Percentiles rank a stretch among this genome's conserved stretches.
These are phyloP conservation scores for Hycleus cichorii DNA, from an alignment of 1,140 invertebrate genomes.

Conservation along the genomic window DNA sequence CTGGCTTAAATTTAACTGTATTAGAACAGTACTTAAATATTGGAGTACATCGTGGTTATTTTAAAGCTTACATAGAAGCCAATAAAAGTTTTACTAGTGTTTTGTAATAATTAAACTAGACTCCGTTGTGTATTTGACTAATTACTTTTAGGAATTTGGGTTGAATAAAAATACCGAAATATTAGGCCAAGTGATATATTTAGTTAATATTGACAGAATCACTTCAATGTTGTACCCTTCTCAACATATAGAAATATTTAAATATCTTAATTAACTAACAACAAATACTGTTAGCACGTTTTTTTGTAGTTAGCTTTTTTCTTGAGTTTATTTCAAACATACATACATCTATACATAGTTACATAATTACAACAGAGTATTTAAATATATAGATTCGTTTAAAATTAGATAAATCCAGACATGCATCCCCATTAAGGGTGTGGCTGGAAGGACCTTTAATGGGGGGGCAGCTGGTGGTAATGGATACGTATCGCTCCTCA, in stretches of 20 bases:
- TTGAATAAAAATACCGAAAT: constrained; percentile 14
- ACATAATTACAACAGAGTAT: constrained; percentile 29
- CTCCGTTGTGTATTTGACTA: not conserved
- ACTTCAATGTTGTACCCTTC: constrained; percentile 41
- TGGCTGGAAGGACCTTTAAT: constrained; percentile 41
- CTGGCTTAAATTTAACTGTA: too few relatives aligned
- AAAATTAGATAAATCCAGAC: constrained; percentile 19
- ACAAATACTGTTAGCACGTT: constrained; percentile 5
- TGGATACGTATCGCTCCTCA: not conserved
- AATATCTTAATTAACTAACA: constrained; percentile 23
- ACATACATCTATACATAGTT: constrained; percentile 33
- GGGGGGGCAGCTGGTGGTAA: constrained; percentile 30
- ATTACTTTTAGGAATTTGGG: not conserved
- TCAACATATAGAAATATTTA: constrained; percentile 37
- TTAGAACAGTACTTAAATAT: too few relatives aligned
- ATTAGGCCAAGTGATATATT: constrained; percentile 43
- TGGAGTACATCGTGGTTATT: too few relatives aligned
- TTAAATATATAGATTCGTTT: constrained; percentile 11
- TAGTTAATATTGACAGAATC: constrained; percentile 41
- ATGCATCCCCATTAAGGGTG: constrained; percentile 37
- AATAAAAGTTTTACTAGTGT: too few relatives aligned
- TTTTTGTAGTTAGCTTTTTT: not conserved
- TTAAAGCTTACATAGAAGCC: too few relatives aligned
- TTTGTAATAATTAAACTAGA: too few relatives aligned
- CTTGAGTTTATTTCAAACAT: constrained; percentile 4